Conservation (phyloP, 2,113 vertebrate species). For the Hippocampus abdominalis region DNA sequence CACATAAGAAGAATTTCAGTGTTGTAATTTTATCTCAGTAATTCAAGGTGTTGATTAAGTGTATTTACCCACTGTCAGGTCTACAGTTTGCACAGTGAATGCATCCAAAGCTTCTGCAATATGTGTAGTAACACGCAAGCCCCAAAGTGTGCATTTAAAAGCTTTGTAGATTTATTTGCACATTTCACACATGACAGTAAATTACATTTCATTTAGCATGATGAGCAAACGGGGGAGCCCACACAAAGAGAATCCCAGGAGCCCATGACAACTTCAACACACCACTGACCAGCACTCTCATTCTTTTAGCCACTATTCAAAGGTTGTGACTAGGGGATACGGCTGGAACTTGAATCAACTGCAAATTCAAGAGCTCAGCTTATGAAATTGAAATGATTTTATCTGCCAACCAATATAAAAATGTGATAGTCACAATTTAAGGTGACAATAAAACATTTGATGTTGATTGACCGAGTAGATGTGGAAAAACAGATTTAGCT, state of each 20-base stretch:
- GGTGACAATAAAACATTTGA: not conserved
- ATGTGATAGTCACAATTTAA: not conserved
- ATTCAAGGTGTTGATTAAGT: not conserved
- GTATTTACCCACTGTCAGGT: not conserved
- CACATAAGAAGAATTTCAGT: not conserved
- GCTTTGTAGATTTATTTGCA: not conserved
- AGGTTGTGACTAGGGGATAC: slow-evolving; percentile 4
- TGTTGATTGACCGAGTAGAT: not conserved
- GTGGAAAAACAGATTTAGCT: not conserved
- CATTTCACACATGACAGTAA: not conserved
- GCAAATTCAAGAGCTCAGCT: not conserved
- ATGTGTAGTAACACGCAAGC: not conserved
- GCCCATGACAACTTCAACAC: slow-evolving; percentile 3
- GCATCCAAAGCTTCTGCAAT: not conserved
- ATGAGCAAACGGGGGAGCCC: not conserved
- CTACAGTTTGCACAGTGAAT: not conserved
- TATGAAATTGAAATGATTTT: not conserved
- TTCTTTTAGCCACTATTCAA: slow-evolving; percentile 7
- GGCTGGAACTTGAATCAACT: slow-evolving; percentile 1
- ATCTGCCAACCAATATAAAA: not conserved
- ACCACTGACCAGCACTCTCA: slow-evolving; percentile 1
- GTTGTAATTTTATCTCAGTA: not conserved
- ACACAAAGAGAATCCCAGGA: not conserved
- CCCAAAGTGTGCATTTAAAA: not conserved
- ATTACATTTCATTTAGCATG: not conserved